Conservation (phyloP, 2,797 vertebrate genomes). For the Enteromius paludinosus region DNA sequence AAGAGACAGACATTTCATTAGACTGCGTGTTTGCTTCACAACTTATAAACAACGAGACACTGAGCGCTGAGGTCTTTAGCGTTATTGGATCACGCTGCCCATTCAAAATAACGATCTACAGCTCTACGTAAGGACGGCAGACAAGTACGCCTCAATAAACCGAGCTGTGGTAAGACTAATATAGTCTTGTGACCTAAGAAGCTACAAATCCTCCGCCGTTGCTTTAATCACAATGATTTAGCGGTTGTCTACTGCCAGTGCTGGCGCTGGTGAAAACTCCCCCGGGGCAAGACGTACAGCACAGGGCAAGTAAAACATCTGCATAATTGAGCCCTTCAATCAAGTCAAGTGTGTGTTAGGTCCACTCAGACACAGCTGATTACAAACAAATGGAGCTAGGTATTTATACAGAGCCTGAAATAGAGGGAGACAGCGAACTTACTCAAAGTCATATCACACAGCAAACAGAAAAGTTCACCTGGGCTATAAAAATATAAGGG, state of each 20-base stretch:
- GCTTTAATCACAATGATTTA: conserved; percentile 47
- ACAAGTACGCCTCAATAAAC: conserved; percentile 37
- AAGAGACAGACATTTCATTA: conserved; percentile 32
- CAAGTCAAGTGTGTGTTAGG: conserved; percentile 49
- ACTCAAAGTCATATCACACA: conserved; percentile 24
- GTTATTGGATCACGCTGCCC: conserved; percentile 26
- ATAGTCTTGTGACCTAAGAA: conserved; percentile 45
- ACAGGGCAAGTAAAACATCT: conserved; percentile 49
- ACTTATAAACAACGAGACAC: conserved; percentile 32
- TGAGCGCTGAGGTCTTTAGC: conserved; percentile 26
- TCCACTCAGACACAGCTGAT: conserved; percentile 50
- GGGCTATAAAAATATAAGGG: background rate
- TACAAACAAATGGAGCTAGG: conserved; percentile 47
- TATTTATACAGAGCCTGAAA: conserved; percentile 30
- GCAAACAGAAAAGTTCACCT: conserved; percentile 36
- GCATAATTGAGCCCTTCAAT: conserved; percentile 52
- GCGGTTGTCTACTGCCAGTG: conserved; percentile 41
- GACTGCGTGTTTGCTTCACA: background rate
- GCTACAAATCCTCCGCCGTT: conserved; percentile 40
- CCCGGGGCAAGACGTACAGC: conserved; percentile 45
- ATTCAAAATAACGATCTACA: conserved; percentile 30
- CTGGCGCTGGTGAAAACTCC: conserved; percentile 42
- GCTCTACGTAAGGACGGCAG: background rate
- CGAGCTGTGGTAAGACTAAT: conserved; percentile 24
- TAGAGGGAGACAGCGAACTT: background rate